Percentiles rank a stretch among this genome's conserved stretches.
Conservation (phyloP, 2,797 vertebrate genomes). For the Girardinus metallicus region DNA sequence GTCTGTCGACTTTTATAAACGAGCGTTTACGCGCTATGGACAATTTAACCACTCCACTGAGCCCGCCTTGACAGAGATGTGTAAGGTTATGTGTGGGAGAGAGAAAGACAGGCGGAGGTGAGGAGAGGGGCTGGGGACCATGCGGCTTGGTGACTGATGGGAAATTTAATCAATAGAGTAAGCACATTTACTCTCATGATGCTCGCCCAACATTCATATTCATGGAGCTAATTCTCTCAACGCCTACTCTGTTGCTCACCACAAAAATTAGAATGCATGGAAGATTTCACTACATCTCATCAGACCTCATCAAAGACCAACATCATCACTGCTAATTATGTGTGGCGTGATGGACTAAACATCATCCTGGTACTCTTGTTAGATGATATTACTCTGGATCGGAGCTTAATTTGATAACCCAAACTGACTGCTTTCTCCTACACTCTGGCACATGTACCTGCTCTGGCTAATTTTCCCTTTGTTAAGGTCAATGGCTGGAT, state of each 20-base stretch:
- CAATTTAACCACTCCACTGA: slow-evolving; percentile 85
- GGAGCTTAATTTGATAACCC: slow-evolving; percentile 48
- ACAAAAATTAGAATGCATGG: slow-evolving; percentile 69
- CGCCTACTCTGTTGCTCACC: slow-evolving; percentile 66
- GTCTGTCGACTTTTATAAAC: slow-evolving; percentile 87
- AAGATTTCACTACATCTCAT: slow-evolving; percentile 73
- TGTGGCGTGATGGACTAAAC: slow-evolving; percentile 54
- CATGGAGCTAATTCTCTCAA: slow-evolving; percentile 74
- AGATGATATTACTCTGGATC: slow-evolving; percentile 38
- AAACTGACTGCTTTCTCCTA: slow-evolving; percentile 35
- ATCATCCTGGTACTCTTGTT: slow-evolving; percentile 36
- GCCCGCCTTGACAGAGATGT: slow-evolving; percentile 78
- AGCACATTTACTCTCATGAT: slow-evolving; percentile 79
- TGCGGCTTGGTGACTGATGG: slow-evolving; percentile 73
- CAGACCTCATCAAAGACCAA: slow-evolving; percentile 68
- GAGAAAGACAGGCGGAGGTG: slow-evolving; percentile 15
- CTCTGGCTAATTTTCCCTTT: slow-evolving; percentile 19
- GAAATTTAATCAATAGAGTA: slow-evolving; percentile 82
- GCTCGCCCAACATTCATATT: slow-evolving; percentile 76
- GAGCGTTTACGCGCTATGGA: slow-evolving; percentile 84
- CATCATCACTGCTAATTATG: slow-evolving; percentile 68
- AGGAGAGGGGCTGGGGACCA: slow-evolving; percentile 40
- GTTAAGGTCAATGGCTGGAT: slow-evolving; percentile 12
- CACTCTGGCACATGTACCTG: slow-evolving; percentile 25
- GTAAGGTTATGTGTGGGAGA: slow-evolving; percentile 37